A percentile compares a stretch with the other conserved stretches of the same genome.
These are phyloP conservation scores for Eucidaris tribuloides DNA, from an alignment of 35 echinoderm and acorn worm species.

Conservation along the genomic window DNA sequence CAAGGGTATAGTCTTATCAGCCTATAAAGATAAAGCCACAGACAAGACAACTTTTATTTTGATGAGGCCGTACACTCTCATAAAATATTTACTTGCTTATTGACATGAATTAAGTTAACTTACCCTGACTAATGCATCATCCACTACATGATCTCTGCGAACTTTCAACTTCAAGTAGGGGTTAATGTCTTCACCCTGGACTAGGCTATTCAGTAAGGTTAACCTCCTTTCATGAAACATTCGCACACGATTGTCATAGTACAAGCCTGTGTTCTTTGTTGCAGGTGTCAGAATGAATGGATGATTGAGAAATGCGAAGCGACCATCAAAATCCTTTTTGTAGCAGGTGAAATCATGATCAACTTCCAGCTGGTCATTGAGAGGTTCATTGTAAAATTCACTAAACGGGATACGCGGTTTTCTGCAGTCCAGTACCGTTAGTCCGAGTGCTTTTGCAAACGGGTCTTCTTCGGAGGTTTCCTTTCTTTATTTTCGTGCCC, in stretches of 20 bases:
- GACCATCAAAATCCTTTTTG: conserved; percentile 74
- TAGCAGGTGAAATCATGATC: conserved; percentile 87
- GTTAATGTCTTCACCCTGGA: conserved; percentile 92
- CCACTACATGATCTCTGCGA: conserved; percentile 76
- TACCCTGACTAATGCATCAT: conserved; percentile 93
- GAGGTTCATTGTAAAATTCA: conserved; percentile 96
- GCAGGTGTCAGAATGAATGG: conserved; percentile 88
- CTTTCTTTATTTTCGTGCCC: conserved; percentile 60
- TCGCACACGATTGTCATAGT: conserved; percentile 93
- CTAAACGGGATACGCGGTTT: conserved; percentile 81
- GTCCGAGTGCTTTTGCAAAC: conserved; percentile 57
- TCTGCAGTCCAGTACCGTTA: conserved; percentile 53
- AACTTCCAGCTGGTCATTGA: conserved; percentile 86
- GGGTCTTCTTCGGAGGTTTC: conserved; percentile 60
- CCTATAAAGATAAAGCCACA: too few relatives aligned
- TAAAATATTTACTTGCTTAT: not conserved
- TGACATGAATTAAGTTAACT: conserved; percentile 18
- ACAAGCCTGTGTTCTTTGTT: conserved; percentile 84
- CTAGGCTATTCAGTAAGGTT: conserved; percentile 82
- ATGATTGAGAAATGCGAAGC: conserved; percentile 89
- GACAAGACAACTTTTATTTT: too few relatives aligned
- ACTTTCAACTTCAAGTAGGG: conserved; percentile 96
- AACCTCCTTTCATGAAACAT: conserved; percentile 91
- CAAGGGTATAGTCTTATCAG: too few relatives aligned
- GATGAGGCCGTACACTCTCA: too few relatives aligned